Evolutionary conservation across 2,797 vertebrate genomes (phyloP).

Genomic region (Rhabdomys pumilio): DNA sequence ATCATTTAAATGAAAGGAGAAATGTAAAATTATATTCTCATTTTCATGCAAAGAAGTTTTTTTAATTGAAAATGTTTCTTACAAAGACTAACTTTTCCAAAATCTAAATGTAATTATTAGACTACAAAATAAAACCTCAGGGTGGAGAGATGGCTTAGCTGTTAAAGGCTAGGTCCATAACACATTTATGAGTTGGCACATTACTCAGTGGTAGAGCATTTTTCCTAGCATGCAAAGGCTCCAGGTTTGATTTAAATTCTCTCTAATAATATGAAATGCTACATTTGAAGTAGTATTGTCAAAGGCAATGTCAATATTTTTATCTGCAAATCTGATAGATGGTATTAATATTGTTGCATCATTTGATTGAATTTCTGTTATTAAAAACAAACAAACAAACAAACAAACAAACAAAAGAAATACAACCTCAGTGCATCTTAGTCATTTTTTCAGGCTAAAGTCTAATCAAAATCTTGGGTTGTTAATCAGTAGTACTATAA

Average conservation of each 20-base stretch:
- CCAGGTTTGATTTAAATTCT: no score
- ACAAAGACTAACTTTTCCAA: background rate
- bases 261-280: no score
- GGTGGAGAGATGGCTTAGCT: background rate
- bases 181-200: no score
- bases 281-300: no score
- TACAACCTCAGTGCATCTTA: background rate
- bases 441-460: background rate
- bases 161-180: background rate
- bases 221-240: no score
- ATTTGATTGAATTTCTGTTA: no score
- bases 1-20: background rate
- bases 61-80: background rate
- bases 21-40: slow-evolving; percentile 46
- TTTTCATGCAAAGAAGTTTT: background rate
- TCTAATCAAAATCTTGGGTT: background rate
- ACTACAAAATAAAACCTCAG: background rate
- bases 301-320: no score
- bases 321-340: no score
- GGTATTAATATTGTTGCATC: no score
- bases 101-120: background rate
- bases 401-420: no score
- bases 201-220: no score
- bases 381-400: no score
- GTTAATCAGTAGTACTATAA: background rate